These are phyloP conservation scores for Seriola quinqueradiata DNA, from an alignment of 2,113 vertebrate species.

Conservation along the genomic window DNA sequence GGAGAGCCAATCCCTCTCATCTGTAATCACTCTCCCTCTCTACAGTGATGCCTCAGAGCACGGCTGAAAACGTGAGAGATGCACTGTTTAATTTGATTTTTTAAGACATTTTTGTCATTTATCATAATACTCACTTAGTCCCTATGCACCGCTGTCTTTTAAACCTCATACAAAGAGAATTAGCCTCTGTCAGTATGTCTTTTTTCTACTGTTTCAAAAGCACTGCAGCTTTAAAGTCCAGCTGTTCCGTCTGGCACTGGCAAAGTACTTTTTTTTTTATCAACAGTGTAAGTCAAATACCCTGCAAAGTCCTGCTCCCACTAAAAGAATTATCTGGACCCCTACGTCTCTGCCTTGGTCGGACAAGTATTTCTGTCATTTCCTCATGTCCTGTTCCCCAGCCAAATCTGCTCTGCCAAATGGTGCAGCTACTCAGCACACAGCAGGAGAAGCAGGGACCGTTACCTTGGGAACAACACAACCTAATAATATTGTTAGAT, in stretches of 20 bases:
- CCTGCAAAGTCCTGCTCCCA: slow-evolving; percentile 14
- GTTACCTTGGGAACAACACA: slow-evolving; percentile 68
- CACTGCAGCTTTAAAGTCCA: background rate
- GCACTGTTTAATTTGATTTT: slow-evolving; percentile 16
- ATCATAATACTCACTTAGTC: background rate
- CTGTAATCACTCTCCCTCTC: slow-evolving; percentile 61
- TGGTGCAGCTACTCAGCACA: background rate
- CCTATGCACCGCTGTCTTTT: background rate
- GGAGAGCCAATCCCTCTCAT: slow-evolving; percentile 57
- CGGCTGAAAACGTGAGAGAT: slow-evolving; percentile 9
- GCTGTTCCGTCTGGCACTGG: background rate
- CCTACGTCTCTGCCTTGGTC: background rate
- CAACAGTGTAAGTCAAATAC: background rate
- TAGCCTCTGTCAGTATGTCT: background rate
- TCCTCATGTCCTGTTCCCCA: background rate
- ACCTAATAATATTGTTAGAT: slow-evolving; percentile 39
- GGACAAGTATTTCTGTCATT: slow-evolving; percentile 14
- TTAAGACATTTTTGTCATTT: background rate
- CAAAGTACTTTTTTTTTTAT: background rate
- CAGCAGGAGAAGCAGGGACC: background rate
- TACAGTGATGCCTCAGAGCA: slow-evolving; percentile 17
- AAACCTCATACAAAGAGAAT: background rate
- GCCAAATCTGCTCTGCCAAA: slow-evolving; percentile 18
- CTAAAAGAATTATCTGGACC: slow-evolving; percentile 42
- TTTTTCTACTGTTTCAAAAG: background rate